Evolutionary conservation across 2,113 vertebrate genomes (phyloP).

Genomic region (Protobothrops flavoviridis): DNA sequence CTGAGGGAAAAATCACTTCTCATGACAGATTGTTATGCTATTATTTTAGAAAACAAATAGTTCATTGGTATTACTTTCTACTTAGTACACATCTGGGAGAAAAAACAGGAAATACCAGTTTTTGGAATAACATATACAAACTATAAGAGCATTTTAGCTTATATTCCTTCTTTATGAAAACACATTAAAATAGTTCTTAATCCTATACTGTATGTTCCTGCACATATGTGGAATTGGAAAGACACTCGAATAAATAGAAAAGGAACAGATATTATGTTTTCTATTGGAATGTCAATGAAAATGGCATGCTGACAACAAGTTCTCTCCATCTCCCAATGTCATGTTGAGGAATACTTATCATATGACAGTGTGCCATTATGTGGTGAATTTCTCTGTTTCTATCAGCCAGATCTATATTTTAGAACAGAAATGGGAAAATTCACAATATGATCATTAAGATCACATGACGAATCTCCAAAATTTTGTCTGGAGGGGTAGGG

Average conservation of each 20-base stretch:
- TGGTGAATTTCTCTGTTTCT: background rate
- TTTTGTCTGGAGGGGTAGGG: background rate
- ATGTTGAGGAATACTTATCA: background rate
- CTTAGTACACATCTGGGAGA: conserved; percentile 13
- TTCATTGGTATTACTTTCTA: conserved; percentile 38
- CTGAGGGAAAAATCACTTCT: conserved; percentile 2
- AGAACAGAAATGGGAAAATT: background rate
- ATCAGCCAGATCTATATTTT: background rate
- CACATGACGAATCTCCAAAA: background rate
- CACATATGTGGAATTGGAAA: background rate
- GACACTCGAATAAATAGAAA: too few species aligned
- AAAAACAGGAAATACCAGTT: conserved; percentile 51
- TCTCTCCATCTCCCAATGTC: background rate
- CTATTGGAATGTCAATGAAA: background rate
- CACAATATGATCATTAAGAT: background rate
- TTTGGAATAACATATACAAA: conserved; percentile 50
- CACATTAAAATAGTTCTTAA: background rate
- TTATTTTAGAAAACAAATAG: conserved; percentile 45
- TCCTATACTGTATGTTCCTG: background rate
- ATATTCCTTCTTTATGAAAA: background rate
- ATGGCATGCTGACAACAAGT: background rate
- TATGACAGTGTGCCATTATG: background rate
- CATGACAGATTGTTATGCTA: background rate
- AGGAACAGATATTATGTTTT: background rate
- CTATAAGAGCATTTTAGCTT: conserved; percentile 18